Base-by-base conservation (phyloP, 2,797 vertebrate genomes). In the Eospalax fontanierii region DNA sequence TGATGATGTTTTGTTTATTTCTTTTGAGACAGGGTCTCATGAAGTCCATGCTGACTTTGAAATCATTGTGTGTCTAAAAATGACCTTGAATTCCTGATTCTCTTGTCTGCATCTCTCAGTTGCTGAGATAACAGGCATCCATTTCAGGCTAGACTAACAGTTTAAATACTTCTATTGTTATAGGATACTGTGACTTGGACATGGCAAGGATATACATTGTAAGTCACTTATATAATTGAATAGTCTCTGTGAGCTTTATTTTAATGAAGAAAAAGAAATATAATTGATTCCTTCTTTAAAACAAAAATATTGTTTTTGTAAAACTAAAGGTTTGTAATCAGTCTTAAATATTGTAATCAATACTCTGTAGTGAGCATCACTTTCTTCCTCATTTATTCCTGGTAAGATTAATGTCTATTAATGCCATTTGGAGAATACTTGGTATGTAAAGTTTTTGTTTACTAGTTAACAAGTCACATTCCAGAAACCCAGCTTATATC, bases 181-280 rank as follows among this genome's bases (percentile, higher is more conserved):
- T 94, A 99, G 99, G 99, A 99, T 93, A 99, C 99, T 1, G 99
- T 99, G 96, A 99, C 99, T 63, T 99, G 99, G 99, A 99, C 99
- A 0, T 99, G 99, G 99, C 99, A 99, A 97, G 99, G 99, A 40
- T 99, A 99, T 93, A 98, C 98, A 83, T 98, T 98, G 99, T 99
- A 98, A 99, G 99, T 99, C 59, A 65, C 61, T 92, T 93, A n/a
- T 93, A 4, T 85, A 2, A 57, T 81, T 80, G 38, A 63, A 50
- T 84, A 40, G 40, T 87, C 75, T 68, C 46, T 83, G 10, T 73
- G 65, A 33, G 89, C 89, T 68, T 75, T 76, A 65, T 76, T 74
- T n/a, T 40, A 73, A 70, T n/a, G 28, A 91, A 90, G 73, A 59
- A 57, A 86, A 93, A 54, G 22, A 91, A 59, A 86, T 46, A 9